Evolutionary conservation across 2,113 vertebrate genomes (phyloP), one percentile per base, ranked within the genome.

Genomic region (Erythrocebus patas): DNA sequence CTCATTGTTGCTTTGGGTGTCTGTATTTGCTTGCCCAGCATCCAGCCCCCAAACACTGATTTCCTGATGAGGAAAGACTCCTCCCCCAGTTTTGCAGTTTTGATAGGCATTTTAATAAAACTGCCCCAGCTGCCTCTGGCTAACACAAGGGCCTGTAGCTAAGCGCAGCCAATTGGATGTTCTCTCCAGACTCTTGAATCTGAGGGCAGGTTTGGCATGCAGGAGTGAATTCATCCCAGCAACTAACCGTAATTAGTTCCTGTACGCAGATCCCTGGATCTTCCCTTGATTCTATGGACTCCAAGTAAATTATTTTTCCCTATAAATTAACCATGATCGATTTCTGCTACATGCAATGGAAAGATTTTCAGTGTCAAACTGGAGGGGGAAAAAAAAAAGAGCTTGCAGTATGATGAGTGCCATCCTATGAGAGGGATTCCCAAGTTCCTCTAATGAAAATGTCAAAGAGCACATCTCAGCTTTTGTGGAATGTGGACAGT

Each of bases 401-500:
- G 76, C 9, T 95, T 85, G 52, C 3, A 17, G 52, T 35, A 70
- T 35, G 95, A 95, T 57, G 45, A 57, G 22, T 50, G 43, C 73
- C 75, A 73, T 85, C 83, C 50, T 68, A 7, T 18, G 84, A 90
- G 73, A 89, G 48, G 90, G n/a, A 78, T 40, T 84, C 88, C 76
- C 43, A 52, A 22, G 22, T 50, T 97, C 81, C 45, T 64, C 92
- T 91, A 92, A 94, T 81, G 84, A 91, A 97, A 97, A 96, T 93
- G 90, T 96, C 90, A 91, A 86, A 43, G 50, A 93, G 70, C 30
- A 38, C 30, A 52, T 59, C 23, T 75, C 80, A 72, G 92, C 50
- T 93, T 76, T 89, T 55, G 11, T 64, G 55, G 79, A 92, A 79
- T n/a, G 38, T 18, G 55, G 73, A 55, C 82, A 59, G 59, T 68